Evolutionary conservation across 2,888 invertebrate genomes (phyloP).

Genomic region (Conops quadrifasciatus): DNA sequence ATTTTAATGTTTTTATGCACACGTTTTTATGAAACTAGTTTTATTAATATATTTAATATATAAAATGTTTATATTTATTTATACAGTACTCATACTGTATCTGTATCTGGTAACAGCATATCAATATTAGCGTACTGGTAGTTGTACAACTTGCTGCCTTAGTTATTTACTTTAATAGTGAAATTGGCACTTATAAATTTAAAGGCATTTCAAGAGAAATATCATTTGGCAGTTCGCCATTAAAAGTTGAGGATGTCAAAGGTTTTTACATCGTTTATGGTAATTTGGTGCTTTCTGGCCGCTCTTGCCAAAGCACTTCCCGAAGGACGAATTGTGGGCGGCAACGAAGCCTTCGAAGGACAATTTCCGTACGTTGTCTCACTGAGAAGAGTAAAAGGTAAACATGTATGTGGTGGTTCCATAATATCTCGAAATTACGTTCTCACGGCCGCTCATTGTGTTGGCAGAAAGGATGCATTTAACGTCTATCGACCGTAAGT

Average conservation of each 20-base stretch:
- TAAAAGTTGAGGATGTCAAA: too few relatives aligned
- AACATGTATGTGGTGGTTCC: conserved; percentile 55
- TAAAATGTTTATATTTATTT: too few relatives aligned
- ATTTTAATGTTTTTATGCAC: too few relatives aligned
- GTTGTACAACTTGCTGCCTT: too few relatives aligned
- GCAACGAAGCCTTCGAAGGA: conserved; percentile 53
- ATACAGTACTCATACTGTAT: too few relatives aligned
- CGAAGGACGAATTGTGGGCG: conserved; percentile 48
- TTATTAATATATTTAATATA: too few relatives aligned
- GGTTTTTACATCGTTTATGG: conserved; percentile 26
- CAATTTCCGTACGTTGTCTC: conserved; percentile 64
- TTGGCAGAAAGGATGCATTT: conserved; percentile 42
- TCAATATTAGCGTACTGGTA: background rate
- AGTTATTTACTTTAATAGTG: too few relatives aligned
- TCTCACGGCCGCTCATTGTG: conserved; percentile 60
- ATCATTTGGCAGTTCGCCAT: conserved; percentile 35
- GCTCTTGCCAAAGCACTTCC: conserved; percentile 11
- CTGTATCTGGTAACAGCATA: too few relatives aligned
- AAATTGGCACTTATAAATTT: too few relatives aligned
- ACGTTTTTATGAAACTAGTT: too few relatives aligned
- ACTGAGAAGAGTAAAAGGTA: conserved; percentile 48
- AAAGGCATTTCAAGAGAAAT: too few relatives aligned
- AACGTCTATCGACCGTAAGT: too few relatives aligned
- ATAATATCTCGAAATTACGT: conserved; percentile 47
- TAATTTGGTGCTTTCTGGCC: background rate